Conservation (phyloP, 2,797 vertebrate species). For the Podarcis lilfordi region DNA sequence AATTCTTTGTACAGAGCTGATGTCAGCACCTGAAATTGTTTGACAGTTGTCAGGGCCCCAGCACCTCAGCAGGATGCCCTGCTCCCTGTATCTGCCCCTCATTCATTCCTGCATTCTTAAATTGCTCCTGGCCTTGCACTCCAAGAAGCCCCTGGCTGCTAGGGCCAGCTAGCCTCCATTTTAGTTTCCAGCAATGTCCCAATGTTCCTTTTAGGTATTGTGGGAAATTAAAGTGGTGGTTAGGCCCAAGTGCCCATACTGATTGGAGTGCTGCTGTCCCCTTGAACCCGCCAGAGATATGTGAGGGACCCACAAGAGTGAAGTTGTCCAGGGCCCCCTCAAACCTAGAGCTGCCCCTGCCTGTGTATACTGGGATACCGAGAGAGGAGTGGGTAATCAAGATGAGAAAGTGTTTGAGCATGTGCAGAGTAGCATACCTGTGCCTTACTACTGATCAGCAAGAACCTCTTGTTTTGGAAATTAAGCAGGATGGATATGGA, state of each 20-base stretch:
- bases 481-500: too few species aligned
- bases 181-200: background rate
- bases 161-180: background rate
- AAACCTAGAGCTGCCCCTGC: background rate
- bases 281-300: background rate
- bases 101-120: too few species aligned
- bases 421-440: background rate
- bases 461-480: background rate
- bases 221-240: too few species aligned
- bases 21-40: background rate
- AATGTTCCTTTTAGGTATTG: background rate
- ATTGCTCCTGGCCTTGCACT: too few species aligned
- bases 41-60: background rate
- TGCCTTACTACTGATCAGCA: background rate
- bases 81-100: too few species aligned
- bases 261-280: background rate
- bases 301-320: too few species aligned
- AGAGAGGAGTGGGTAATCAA: background rate
- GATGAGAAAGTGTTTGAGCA: background rate
- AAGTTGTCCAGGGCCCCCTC: background rate
- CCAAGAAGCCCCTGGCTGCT: too few species aligned
- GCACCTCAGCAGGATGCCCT: too few species aligned
- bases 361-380: background rate
- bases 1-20: background rate
- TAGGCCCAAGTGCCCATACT: background rate